Percentiles rank a stretch among this genome's conserved stretches.
phyloP scores from a whole-genome alignment of 35 echinoderm and acorn worm species.

The Amphiura filiformis region DNA sequence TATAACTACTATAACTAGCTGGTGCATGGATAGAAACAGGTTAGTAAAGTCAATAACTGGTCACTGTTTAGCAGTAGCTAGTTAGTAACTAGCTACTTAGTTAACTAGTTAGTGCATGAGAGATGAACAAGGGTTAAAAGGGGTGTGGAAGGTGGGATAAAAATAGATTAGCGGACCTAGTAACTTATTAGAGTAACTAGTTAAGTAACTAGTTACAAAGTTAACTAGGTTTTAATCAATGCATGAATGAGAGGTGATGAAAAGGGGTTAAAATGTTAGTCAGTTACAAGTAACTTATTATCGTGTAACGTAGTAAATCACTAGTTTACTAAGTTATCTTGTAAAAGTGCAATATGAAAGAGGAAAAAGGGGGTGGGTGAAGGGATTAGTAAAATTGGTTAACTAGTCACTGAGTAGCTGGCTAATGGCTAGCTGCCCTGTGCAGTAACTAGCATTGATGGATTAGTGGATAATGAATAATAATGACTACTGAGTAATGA shows the following conservation, averaged over 20 bases:
- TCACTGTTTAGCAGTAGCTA: conserved; percentile 14
- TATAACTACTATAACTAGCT: conserved; percentile 6
- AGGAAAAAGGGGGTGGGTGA: background rate
- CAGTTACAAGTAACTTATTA: background rate
- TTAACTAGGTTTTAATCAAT: background rate
- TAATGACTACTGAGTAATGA: too few relatives aligned
- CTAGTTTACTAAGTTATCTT: background rate
- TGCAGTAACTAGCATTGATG: background rate
- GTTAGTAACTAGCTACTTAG: conserved; percentile 11
- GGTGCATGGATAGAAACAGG: conserved; percentile 3
- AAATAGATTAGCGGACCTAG: background rate
- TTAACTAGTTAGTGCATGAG: conserved; percentile 10
- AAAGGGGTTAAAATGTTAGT: conserved; percentile 5
- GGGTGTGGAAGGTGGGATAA: background rate
- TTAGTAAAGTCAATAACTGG: conserved; percentile 11
- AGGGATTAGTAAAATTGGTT: background rate
- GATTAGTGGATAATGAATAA: background rate
- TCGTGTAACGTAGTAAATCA: background rate
- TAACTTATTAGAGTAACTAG: background rate
- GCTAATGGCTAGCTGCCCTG: background rate
- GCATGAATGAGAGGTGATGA: background rate
- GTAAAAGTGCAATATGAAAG: conserved; percentile 7
- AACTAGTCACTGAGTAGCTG: background rate
- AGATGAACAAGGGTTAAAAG: background rate
- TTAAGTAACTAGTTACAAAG: background rate